A percentile compares a stretch with the other conserved stretches of the same genome.
phyloP scores from a whole-genome alignment of 2,113 vertebrate genomes.

The Spermophilus dauricus region DNA sequence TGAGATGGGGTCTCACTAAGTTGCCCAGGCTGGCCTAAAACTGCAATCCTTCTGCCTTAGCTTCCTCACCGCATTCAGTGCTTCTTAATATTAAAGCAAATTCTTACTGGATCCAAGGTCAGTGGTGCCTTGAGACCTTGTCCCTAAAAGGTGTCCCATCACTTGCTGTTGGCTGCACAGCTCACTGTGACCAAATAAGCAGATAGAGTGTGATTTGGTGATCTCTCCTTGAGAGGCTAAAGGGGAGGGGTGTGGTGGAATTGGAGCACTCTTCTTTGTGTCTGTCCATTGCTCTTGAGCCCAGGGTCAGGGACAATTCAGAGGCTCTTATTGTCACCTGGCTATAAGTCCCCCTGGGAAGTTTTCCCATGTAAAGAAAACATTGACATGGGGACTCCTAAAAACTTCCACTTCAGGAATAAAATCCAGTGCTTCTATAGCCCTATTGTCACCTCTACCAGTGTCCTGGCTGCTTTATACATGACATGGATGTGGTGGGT shows the following conservation, averaged over 20 bases:
- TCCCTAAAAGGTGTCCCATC: background rate
- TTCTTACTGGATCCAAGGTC: background rate
- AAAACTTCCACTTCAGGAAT: background rate
- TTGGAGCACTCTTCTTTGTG: background rate
- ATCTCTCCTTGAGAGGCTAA: background rate
- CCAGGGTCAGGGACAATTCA: background rate
- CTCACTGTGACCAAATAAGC: background rate
- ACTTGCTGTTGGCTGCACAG: background rate
- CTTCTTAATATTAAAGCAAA: background rate
- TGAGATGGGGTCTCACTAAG: too few relatives aligned
- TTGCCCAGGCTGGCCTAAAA: too few relatives aligned
- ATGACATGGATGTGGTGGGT: background rate
- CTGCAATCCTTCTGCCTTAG: too few relatives aligned
- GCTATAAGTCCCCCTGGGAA: background rate
- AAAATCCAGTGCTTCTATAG: background rate
- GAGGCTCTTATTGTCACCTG: background rate
- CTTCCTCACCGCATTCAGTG: background rate
- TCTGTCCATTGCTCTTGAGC: too few relatives aligned
- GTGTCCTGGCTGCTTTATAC: background rate
- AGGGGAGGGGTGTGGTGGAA: background rate
- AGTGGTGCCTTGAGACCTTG: background rate
- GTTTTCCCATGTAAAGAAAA: background rate
- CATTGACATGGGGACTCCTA: background rate
- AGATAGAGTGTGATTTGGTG: accelerated
- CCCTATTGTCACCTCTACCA: background rate